Percentiles rank a stretch among this genome's conserved stretches.
Conservation (phyloP, 2,888 invertebrate species). For the Sminthurides aquaticus region DNA sequence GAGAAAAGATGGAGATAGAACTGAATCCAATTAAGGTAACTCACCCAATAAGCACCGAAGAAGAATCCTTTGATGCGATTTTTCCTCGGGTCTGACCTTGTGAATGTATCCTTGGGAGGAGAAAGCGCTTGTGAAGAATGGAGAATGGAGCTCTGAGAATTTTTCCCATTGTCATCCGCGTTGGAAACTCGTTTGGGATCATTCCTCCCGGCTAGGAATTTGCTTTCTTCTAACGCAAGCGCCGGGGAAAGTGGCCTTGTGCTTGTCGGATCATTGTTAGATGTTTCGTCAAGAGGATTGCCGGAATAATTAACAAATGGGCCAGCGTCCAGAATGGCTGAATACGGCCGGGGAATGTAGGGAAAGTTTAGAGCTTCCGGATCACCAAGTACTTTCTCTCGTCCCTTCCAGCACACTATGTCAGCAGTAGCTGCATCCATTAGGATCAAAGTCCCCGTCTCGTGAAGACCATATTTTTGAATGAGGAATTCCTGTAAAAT, state of each 20-base stretch:
- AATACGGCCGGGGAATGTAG: constrained; percentile 65
- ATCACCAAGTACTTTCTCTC: constrained; percentile 62
- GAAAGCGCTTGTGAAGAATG: too few relatives aligned
- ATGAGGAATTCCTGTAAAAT: constrained; percentile 62
- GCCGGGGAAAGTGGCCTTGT: too few relatives aligned
- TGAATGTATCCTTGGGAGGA: too few relatives aligned
- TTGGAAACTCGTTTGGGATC: too few relatives aligned
- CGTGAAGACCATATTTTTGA: constrained; percentile 65
- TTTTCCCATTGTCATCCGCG: too few relatives aligned
- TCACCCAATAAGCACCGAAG: constrained; percentile 84
- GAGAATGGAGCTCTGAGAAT: too few relatives aligned
- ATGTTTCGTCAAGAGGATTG: background rate
- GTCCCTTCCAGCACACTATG: constrained; percentile 58
- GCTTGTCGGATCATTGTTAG: background rate
- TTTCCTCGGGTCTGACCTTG: constrained; percentile 30
- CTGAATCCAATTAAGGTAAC: constrained; percentile 42
- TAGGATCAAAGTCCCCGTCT: constrained; percentile 54
- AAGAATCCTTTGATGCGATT: constrained; percentile 68
- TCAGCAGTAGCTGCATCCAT: constrained; percentile 59
- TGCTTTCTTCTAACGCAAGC: background rate
- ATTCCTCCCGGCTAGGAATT: too few relatives aligned
- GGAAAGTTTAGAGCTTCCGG: constrained; percentile 63
- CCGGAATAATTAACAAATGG: too few relatives aligned
- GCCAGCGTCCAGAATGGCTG: constrained; percentile 51
- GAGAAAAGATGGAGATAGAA: too few relatives aligned